Evolutionary conservation across 2,888 invertebrate genomes (phyloP), one percentile per base, ranked within the genome.

Genomic region (Erebia palarica): DNA sequence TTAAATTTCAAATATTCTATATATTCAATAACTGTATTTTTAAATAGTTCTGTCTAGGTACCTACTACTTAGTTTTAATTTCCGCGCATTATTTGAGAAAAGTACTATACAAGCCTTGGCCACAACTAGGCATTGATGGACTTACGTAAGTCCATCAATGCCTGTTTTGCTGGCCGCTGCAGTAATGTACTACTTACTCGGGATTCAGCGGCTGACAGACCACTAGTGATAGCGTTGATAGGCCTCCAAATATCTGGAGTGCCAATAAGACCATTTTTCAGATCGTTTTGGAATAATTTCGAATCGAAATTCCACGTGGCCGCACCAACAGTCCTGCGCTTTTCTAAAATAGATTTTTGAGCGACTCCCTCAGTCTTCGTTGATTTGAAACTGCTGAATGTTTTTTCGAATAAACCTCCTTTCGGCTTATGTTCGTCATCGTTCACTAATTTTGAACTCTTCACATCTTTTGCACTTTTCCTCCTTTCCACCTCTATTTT

Each of bases 231-330:
- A 60, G 95, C 95, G 80, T 94, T 94, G 66, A 96, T 90, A 36
- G 94, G 94, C 78, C 95, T 94, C 96, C 96, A 96, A 81, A 96
- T 94, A 83, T 96, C 96, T 4, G 95, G 95, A 5, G 96, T 96
- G 10, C 95, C 95, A 70, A 94, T 94, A 71, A 94, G 89, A 72
- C 94, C 92, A 77, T 95, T 95, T 73, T 92, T 93, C 68, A 95
- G 92, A 85, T 94, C 95, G 74, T 94, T 94, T 61, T 93, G 94
- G 80, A 96, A 96, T 76, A 94, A 88, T 79, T 95, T 95, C 1
- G 94, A 91, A 77, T 96, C 96, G 72, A 96, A 94, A 77, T 95
- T 94, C 88, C 96, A 95, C 1, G 96, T 96, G 7, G 95, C 95
- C 0, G 95, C 95, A 0, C 96, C 96, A 1, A 96, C 89, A 0